Conservation (phyloP, 1,140 invertebrate genomes). For the Trachymyrmex cornetzi region DNA sequence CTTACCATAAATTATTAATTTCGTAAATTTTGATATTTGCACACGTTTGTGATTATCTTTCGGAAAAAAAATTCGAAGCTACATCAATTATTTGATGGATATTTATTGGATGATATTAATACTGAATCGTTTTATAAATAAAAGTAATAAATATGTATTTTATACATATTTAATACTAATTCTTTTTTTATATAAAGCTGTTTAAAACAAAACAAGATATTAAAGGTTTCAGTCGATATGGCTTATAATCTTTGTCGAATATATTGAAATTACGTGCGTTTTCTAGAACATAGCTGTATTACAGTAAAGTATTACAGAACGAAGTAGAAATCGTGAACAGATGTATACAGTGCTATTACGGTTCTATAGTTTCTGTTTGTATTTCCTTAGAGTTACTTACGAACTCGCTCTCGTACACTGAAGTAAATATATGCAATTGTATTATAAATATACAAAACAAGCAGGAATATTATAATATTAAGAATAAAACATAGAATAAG, state of each 20-base stretch:
- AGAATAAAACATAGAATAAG: slow-evolving; percentile 73
- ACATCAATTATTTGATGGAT: slow-evolving; percentile 36
- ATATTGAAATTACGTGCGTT: slow-evolving; percentile 58
- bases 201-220: slow-evolving; percentile 37
- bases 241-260: slow-evolving; percentile 42
- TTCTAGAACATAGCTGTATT: slow-evolving; percentile 48
- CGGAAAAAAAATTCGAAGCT: not conserved
- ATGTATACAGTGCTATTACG: slow-evolving; percentile 48
- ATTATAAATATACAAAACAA: slow-evolving; percentile 74
- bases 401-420: slow-evolving; percentile 72
- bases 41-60: slow-evolving; percentile 12
- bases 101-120: slow-evolving; percentile 37
- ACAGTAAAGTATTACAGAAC: slow-evolving; percentile 57
- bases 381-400: slow-evolving; percentile 67
- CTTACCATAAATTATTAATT: slow-evolving; percentile 53
- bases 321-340: slow-evolving; percentile 41
- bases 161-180: slow-evolving; percentile 41
- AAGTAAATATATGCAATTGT: slow-evolving; percentile 75
- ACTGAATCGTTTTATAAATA: slow-evolving; percentile 31
- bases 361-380: slow-evolving; percentile 64
- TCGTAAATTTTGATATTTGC: slow-evolving; percentile 49
- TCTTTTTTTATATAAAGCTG: slow-evolving; percentile 33
- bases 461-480: slow-evolving; percentile 75
- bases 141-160: slow-evolving; percentile 42
- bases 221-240: slow-evolving; percentile 43